phyloP scores from a whole-genome alignment of 2,797 vertebrate species.

The Cirrhinus mrigala region DNA sequence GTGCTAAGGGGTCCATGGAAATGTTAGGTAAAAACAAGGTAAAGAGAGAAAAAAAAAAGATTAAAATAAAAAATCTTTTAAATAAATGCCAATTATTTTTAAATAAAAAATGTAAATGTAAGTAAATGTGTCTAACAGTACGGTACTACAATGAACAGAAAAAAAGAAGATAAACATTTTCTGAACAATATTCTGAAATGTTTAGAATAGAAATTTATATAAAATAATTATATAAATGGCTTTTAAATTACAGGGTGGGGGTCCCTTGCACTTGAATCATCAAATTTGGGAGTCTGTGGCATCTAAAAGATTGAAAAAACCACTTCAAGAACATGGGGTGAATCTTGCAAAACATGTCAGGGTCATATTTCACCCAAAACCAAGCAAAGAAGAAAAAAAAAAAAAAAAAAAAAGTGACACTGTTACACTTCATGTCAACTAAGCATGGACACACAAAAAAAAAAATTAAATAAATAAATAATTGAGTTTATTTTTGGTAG shows the following conservation, averaged over 20 bases:
- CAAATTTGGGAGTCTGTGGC: not conserved
- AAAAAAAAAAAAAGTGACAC: no score
- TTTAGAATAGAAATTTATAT: not conserved
- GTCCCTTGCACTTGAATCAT: not conserved
- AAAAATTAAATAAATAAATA: no score
- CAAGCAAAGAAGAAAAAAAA: no score
- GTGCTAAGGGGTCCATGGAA: no score
- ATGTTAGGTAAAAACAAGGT: not conserved
- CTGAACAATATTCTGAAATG: not conserved
- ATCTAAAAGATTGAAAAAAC: not conserved
- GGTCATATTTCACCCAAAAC: not conserved
- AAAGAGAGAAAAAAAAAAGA: not conserved
- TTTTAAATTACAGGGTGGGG: not conserved
- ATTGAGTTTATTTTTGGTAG: no score
- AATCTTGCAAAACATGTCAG: not conserved
- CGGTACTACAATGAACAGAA: not conserved
- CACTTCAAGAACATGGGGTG: not conserved
- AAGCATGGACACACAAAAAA: not conserved
- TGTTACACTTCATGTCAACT: not conserved
- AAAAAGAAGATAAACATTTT: not conserved
- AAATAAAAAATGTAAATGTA: not conserved
- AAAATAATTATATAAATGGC: not conserved
- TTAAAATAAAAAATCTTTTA: not conserved
- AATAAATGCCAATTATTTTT: not conserved
- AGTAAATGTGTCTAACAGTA: not conserved